Evolutionary conservation across 1,140 invertebrate species (phyloP).

Genomic region (Anoplophora glabripennis): DNA sequence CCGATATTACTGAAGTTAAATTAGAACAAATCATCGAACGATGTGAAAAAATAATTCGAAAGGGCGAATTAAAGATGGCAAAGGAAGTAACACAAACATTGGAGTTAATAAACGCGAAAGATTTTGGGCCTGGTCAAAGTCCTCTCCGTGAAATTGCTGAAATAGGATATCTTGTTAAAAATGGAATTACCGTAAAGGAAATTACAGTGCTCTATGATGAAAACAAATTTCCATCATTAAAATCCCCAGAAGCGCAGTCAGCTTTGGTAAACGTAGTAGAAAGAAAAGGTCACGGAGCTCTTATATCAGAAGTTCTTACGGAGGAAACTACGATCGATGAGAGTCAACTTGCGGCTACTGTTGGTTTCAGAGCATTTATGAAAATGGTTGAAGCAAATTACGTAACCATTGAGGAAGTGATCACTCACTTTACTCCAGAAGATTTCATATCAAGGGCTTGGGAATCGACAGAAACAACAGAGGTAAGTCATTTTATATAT

Average conservation of each 20-base stretch:
- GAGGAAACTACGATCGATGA: slow-evolving; percentile 75
- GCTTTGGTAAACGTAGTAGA: slow-evolving; percentile 79
- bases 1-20: slow-evolving; percentile 50
- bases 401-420: slow-evolving; percentile 77
- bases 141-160: slow-evolving; percentile 77
- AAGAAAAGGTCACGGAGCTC: slow-evolving; percentile 70
- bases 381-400: slow-evolving; percentile 78
- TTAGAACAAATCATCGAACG: slow-evolving; percentile 56
- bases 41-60: slow-evolving; percentile 57
- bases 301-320: slow-evolving; percentile 75
- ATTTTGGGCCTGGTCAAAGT: slow-evolving; percentile 75
- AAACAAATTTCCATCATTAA: slow-evolving; percentile 72
- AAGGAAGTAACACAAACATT: slow-evolving; percentile 73
- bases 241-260: slow-evolving; percentile 74
- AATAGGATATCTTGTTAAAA: slow-evolving; percentile 71
- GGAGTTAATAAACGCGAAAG: slow-evolving; percentile 67
- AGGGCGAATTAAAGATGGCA: slow-evolving; percentile 60
- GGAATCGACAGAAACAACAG: slow-evolving; percentile 66
- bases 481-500: slow-evolving; percentile 51
- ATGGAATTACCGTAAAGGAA: slow-evolving; percentile 71
- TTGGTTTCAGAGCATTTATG: slow-evolving; percentile 79
- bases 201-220: slow-evolving; percentile 75
- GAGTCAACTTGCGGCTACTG: slow-evolving; percentile 68
- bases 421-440: slow-evolving; percentile 74
- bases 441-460: slow-evolving; percentile 76